These are phyloP conservation scores for Cacoxenus indagator DNA, from an alignment of 2,888 invertebrate genomes.

Conservation along the genomic window DNA sequence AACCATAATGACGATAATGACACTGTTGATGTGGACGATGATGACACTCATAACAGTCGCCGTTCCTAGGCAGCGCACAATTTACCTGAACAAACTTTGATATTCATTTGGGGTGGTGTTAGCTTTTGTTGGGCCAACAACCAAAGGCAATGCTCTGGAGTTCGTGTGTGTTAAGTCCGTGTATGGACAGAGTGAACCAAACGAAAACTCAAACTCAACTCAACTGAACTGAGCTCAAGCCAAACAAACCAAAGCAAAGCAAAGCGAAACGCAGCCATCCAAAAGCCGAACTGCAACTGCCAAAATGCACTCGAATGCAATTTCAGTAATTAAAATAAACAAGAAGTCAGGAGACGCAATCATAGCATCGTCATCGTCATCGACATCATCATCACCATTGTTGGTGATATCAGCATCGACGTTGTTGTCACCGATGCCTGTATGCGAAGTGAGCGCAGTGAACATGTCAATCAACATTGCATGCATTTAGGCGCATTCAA, in stretches of 20 bases:
- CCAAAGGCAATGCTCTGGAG: slow-evolving; percentile 52
- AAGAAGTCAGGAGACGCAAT: slow-evolving; percentile 28
- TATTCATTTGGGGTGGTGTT: slow-evolving; percentile 30
- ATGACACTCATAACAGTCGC: slow-evolving; percentile 59
- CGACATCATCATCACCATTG: slow-evolving; percentile 46
- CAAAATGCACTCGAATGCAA: slow-evolving; percentile 58
- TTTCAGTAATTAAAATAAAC: slow-evolving; percentile 64
- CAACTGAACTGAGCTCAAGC: slow-evolving; percentile 12
- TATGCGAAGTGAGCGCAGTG: not conserved
- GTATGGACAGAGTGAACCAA: not conserved
- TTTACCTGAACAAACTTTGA: slow-evolving; percentile 64
- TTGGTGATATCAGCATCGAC: slow-evolving; percentile 27
- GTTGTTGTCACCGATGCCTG: not conserved
- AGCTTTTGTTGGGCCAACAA: slow-evolving; percentile 21
- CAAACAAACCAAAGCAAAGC: slow-evolving; percentile 53
- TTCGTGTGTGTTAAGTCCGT: not conserved
- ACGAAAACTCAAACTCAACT: not conserved
- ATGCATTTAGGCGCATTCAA: slow-evolving; percentile 35
- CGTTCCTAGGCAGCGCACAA: slow-evolving; percentile 41
- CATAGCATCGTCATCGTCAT: slow-evolving; percentile 23
- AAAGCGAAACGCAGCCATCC: slow-evolving; percentile 43
- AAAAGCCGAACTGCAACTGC: slow-evolving; percentile 26
- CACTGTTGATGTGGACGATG: slow-evolving; percentile 33
- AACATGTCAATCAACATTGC: slow-evolving; percentile 30
- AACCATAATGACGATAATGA: slow-evolving; percentile 44